A percentile compares a stretch with the other conserved stretches of the same genome.
These are phyloP conservation scores for Rhinatrema bivittatum DNA, from an alignment of 2,797 vertebrate genomes.

Conservation along the genomic window DNA sequence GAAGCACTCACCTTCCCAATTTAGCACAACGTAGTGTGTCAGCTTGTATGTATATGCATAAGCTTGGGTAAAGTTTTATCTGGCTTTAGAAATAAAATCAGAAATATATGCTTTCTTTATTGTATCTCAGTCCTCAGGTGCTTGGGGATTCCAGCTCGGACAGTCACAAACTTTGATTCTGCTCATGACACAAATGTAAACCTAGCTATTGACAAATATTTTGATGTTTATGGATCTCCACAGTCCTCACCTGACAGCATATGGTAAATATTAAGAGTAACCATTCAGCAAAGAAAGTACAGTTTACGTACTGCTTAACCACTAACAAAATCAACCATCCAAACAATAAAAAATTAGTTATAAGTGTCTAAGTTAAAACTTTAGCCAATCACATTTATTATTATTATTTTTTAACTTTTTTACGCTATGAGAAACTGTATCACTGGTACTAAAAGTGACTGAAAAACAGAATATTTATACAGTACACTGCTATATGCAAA, in stretches of 20 bases:
- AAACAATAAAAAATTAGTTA: no score
- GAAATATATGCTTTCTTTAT: neutral
- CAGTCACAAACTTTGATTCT: slow-evolving; percentile 69
- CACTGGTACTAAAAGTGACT: no score
- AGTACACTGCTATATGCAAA: no score
- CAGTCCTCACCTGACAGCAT: slow-evolving; percentile 49
- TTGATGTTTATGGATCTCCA: slow-evolving; percentile 49
- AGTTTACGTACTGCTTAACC: no score
- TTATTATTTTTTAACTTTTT: no score
- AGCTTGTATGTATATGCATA: neutral
- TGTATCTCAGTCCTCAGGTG: slow-evolving; percentile 59
- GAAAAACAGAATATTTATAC: no score
- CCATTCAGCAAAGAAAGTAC: no score
- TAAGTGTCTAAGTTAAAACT: no score
- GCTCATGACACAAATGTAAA: slow-evolving; percentile 66
- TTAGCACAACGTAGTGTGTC: neutral
- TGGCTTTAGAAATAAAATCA: neutral
- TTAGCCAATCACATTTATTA: no score
- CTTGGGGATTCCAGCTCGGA: slow-evolving; percentile 72
- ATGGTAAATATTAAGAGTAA: no score
- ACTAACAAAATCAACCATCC: no score
- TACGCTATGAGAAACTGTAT: no score
- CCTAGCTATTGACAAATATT: slow-evolving; percentile 56
- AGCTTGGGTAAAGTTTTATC: neutral
- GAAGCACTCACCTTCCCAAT: neutral